phyloP scores from a whole-genome alignment of 1,140 invertebrate genomes.

The Acromyrmex echinatior region DNA sequence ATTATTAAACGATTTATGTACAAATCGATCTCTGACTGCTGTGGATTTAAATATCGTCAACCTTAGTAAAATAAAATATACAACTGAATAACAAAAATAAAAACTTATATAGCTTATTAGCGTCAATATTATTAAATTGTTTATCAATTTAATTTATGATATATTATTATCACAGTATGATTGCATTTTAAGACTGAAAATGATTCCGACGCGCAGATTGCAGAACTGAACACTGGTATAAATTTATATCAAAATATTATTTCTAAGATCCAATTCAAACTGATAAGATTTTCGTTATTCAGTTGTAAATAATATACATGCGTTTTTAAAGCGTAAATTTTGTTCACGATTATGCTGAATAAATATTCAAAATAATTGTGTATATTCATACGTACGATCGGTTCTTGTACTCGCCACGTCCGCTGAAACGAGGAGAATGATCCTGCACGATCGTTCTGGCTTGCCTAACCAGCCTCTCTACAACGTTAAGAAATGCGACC shows the following conservation, averaged over 20 bases:
- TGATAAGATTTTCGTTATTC: no score
- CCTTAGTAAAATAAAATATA: not conserved
- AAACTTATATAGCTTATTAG: no score
- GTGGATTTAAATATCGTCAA: not conserved
- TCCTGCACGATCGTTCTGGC: conserved; percentile 4
- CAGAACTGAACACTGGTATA: no score
- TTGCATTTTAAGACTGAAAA: no score
- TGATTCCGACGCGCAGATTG: no score
- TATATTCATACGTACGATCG: not conserved
- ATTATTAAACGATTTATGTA: not conserved
- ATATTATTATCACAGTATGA: no score
- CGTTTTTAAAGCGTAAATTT: not conserved
- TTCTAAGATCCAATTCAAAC: no score
- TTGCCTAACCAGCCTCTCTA: conserved; percentile 44
- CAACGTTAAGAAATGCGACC: conserved; percentile 46
- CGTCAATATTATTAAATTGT: no score
- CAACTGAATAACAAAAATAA: no score
- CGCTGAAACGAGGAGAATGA: not conserved
- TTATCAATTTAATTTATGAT: no score
- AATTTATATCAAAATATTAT: no score
- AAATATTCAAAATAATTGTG: not conserved
- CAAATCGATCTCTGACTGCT: not conserved
- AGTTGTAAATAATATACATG: no score
- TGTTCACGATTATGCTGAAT: not conserved
- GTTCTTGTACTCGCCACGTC: not conserved